phyloP scores from a whole-genome alignment of 30 jellyfish, hydroid and myxozoan species.

The Hydractinia echinata region DNA sequence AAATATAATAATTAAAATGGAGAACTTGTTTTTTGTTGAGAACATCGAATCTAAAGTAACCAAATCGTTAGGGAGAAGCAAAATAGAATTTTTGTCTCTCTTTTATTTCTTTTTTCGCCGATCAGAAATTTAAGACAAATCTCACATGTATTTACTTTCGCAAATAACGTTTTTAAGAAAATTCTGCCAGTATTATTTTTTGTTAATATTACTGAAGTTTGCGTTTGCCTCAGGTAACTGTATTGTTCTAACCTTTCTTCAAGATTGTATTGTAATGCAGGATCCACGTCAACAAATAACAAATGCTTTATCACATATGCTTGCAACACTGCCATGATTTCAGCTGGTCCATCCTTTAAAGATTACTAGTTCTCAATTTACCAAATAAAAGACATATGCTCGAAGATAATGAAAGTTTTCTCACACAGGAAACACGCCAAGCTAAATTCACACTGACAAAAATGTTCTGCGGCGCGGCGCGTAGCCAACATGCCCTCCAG shows the following conservation, averaged over 20 bases:
- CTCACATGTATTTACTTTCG: too few relatives aligned
- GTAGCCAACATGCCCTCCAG: too few relatives aligned
- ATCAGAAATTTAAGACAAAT: too few relatives aligned
- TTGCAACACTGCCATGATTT: conserved; percentile 52
- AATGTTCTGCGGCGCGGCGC: too few relatives aligned
- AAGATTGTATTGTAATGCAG: not conserved
- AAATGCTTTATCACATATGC: conserved; percentile 55
- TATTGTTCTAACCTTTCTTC: conserved; percentile 4
- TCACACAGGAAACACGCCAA: too few relatives aligned
- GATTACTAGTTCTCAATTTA: not conserved
- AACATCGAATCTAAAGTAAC: not conserved
- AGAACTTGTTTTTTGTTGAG: not conserved
- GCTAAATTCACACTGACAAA: too few relatives aligned
- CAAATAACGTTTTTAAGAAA: too few relatives aligned
- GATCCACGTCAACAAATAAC: conserved; percentile 26
- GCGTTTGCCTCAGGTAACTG: too few relatives aligned
- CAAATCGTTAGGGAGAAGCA: not conserved
- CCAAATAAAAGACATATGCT: too few relatives aligned
- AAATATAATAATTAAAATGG: not conserved
- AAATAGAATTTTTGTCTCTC: not conserved
- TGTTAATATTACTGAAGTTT: too few relatives aligned
- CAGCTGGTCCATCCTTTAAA: conserved; percentile 48
- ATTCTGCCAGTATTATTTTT: too few relatives aligned
- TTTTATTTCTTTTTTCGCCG: not conserved
- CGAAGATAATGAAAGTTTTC: too few relatives aligned